Base-by-base conservation (phyloP, 2,113 vertebrate genomes). In the Mionectes macconnelli region DNA sequence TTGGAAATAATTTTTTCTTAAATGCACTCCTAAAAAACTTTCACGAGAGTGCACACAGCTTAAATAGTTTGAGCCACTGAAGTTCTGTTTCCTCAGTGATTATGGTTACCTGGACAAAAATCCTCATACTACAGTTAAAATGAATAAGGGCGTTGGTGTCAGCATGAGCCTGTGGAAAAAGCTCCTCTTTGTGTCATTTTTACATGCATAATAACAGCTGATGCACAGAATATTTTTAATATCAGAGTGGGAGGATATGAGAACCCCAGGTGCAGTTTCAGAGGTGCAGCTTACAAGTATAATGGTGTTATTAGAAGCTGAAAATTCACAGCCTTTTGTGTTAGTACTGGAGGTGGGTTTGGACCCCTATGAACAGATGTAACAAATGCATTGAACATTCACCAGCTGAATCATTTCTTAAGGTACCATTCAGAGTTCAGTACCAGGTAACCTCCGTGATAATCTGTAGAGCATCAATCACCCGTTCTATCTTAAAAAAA, bases 241-340 rank as follows among this genome's bases (percentile, higher is more conserved):
- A 89, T 69, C 74, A 42, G 95, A 95, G 89, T 96, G 92, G 95
- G 95, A 96, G 96, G 94, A 94, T 89, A 85, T 94, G 91, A 94
- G 87, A 97, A 87, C 77, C 89, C 62, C 93, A 96, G 95, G 81
- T 97, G 81, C 87, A 66, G 53, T 81, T 95, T 94, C 91, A 2
- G 62, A 96, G 87, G 89, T 95, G 67, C 78, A 91, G 84, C 77
- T 89, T 69, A 12, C 62, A 83, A 83, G 70, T 84, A 82, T 92
- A 89, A 81, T 39, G 59, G 62, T 73, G 78, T 49, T 89, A 73
- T 89, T 53, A 93, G 74, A 82, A 95, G 79, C 66, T 94, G 91
- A 93, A 96, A 91, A 96, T 89, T 81, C 37, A 40, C 90, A 42
- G 84, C n/a, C 84, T 93, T 93, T 91, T 64, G 21, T 89, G 44